Evolutionary conservation across 2,797 vertebrate species (phyloP).

Genomic region (Sebastes kiyomatsui): DNA sequence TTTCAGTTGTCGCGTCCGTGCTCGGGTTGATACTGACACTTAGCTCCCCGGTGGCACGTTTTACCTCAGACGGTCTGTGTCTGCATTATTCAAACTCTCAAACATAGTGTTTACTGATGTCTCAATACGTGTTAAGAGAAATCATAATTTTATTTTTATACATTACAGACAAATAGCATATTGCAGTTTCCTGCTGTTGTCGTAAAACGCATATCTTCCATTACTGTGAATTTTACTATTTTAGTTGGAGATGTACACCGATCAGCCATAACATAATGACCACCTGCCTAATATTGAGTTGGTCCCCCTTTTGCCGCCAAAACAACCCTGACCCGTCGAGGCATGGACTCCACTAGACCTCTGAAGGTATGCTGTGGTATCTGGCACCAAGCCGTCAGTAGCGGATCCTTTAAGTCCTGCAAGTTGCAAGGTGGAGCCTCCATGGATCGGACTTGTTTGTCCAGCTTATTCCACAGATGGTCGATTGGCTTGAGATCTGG

Average conservation of each 20-base stretch:
- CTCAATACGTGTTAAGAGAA: background rate
- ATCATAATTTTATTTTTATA: background rate
- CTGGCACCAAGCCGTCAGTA: too few species aligned
- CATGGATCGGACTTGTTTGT: too few species aligned
- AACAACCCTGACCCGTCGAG: too few species aligned
- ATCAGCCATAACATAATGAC: too few species aligned
- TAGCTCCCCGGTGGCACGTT: background rate
- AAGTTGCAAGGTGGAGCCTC: too few species aligned
- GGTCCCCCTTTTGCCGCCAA: too few species aligned
- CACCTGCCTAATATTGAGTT: too few species aligned
- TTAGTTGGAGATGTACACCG: background rate
- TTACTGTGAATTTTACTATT: background rate
- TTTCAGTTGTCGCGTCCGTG: background rate
- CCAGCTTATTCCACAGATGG: accelerated
- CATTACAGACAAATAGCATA: background rate
- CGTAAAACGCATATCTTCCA: background rate
- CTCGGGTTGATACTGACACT: background rate
- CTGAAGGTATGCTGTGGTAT: too few species aligned
- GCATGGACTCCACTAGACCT: too few species aligned
- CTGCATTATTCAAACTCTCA: background rate
- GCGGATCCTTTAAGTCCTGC: too few species aligned
- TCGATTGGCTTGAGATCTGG: too few species aligned
- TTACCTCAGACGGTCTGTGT: background rate
- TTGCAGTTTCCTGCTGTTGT: background rate
- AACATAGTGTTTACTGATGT: background rate